Evolutionary conservation across 2,113 vertebrate species (phyloP), one percentile per base, ranked within the genome.

Genomic region (Charina bottae): DNA sequence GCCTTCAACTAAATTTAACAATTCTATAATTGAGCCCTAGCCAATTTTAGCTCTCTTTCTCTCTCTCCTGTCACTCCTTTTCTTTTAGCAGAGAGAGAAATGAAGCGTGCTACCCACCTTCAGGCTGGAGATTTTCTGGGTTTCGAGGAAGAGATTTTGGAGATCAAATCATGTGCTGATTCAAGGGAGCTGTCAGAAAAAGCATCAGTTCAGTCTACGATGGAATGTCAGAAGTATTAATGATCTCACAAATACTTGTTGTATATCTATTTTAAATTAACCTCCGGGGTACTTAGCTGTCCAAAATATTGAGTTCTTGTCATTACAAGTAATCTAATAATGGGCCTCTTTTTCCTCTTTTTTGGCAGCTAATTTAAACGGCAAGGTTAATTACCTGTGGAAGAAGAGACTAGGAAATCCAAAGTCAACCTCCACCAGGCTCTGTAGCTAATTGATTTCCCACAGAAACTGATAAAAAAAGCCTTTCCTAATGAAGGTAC

Each of bases 261-360:
- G 96, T 96, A 97, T 97, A 97, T 97, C 97, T 98, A 97, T 98
- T 98, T 98, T 97, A 98, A 98, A 97, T 97, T 97, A 97, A 98
- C 96, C 97, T 98, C 97, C 96, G 95, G 97, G 97, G 96, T 97
- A 96, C 96, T 97, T 97, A 97, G 97, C 97, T 97, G 97, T 96
- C 97, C 97, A 97, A 98, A 98, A 97, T 97, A 97, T 97, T 96
- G 97, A 97, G 97, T 97, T 97, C 97, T 96, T 95, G 96, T 98
- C 97, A 97, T 97, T 98, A 97, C 97, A 94, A 97, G 97, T 98
- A 97, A 92, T 62, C 97, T 97, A 98, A 98, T 98, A 98, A 97
- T 96, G 96, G 96, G 94, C 96, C 97, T 19, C 3, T 10, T 21
- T 3, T 1, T 8, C 58, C 97, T 96, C 53, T 46, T 9, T 33